Evolutionary conservation across 2,113 vertebrate genomes (phyloP), one percentile per base, ranked within the genome.

Genomic region (Macquaria australasica): DNA sequence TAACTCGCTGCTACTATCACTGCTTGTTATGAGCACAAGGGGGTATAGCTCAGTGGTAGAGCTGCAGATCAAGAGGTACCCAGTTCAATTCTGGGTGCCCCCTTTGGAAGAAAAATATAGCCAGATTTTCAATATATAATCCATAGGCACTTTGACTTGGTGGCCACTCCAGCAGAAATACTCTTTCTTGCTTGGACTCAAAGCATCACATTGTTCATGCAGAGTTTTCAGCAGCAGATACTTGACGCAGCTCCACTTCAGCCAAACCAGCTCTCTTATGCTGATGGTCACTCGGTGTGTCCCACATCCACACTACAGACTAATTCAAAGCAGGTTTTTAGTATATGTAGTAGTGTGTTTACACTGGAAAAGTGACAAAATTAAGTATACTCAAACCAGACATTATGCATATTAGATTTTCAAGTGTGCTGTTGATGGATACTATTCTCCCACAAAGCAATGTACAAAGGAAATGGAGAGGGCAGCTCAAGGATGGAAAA

Each of bases 11-110:
- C 39, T 37, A 21, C 59, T 88, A 82, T 76, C 84, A 81, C 23
- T 60, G 23, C 43, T 41, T 25, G 16, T 62, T 66, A 23, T 15
- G 1, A 3, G n/a, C 21, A 31, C 3, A 16, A 18, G 62, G 77
- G 55, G 80, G 50, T 20, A 55, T 83, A 96, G 95, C 95, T 96
- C 95, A 97, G 95, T 94, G 93, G 95, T 93, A 96, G 96, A 95
- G 96, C 95, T 96, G 96, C 94, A 96, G 93, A 94, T 96, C 95
- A 96, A 96, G 94, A 96, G 92, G 94, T 96, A 94, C 92, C 93
- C 85, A 92, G 94, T 96, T 97, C 95, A 96, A 96, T 89, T 96
- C 95, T 93, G 86, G 91, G 90, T 96, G 89, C 94, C 93, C 95
- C 93, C 96, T 63, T 39, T 39, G 6, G 39, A 39, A 39, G 39